Evolutionary conservation across 2,797 vertebrate species (phyloP).

Genomic region (Bucorvus abyssinicus): DNA sequence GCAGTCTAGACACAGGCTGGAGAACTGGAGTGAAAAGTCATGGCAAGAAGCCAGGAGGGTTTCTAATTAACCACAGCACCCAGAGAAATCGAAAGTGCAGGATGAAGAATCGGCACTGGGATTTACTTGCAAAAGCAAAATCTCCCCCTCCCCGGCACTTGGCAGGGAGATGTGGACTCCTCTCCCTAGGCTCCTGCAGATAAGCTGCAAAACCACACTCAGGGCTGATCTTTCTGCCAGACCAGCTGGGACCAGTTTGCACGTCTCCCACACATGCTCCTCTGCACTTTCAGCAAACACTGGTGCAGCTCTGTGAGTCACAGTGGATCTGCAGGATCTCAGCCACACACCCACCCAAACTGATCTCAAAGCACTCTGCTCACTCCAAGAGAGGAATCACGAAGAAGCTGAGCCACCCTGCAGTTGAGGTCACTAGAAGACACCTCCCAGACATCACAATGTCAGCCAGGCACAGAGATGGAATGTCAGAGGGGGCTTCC

Average conservation of each 20-base stretch:
- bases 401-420: neutral
- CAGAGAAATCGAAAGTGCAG: neutral
- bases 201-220: neutral
- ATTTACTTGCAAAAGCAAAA: neutral
- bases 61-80: neutral
- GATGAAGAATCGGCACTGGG: neutral
- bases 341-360: neutral
- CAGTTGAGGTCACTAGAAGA: neutral
- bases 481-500: neutral
- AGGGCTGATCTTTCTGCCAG: neutral
- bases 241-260: neutral
- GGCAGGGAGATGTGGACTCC: neutral
- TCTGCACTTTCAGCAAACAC: neutral
- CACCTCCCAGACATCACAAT: accelerated
- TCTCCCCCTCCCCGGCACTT: neutral
- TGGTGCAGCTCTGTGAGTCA: neutral
- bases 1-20: neutral
- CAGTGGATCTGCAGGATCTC: neutral
- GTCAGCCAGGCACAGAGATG: neutral
- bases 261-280: neutral
- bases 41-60: neutral
- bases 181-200: neutral
- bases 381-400: neutral
- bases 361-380: neutral
- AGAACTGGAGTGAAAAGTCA: neutral